Percentiles rank a stretch among this genome's conserved stretches.
These are phyloP conservation scores for Caracal caracal DNA, from an alignment of 2,113 vertebrate species.

Conservation along the genomic window DNA sequence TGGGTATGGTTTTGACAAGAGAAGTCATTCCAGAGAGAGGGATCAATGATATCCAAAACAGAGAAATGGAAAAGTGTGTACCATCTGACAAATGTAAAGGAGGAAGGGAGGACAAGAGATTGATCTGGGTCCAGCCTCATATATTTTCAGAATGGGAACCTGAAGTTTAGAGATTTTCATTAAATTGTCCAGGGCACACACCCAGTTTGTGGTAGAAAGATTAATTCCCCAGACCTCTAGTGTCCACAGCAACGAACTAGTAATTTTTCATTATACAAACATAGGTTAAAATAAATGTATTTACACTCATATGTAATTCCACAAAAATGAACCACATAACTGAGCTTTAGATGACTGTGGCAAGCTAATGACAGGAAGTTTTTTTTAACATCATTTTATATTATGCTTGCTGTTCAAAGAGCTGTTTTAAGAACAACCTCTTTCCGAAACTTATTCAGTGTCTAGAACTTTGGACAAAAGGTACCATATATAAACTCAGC, in stretches of 20 bases:
- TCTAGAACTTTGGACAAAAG: slow-evolving; percentile 28
- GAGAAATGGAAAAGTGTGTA: background rate
- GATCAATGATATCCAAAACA: background rate
- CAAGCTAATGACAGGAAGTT: slow-evolving; percentile 25
- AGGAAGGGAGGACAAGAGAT: background rate
- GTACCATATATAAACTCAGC: background rate
- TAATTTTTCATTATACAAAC: slow-evolving; percentile 38
- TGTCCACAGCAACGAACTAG: background rate
- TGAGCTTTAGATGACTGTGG: slow-evolving; percentile 19
- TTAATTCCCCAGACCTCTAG: background rate
- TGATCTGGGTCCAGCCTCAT: background rate
- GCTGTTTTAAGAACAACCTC: slow-evolving; percentile 42
- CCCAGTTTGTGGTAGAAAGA: background rate
- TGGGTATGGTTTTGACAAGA: background rate
- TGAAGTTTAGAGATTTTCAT: background rate
- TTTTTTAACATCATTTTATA: slow-evolving; percentile 46
- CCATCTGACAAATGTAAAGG: background rate
- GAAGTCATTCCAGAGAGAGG: background rate
- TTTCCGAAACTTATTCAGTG: slow-evolving; percentile 5
- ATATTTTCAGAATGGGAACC: background rate
- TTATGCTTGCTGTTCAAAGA: slow-evolving; percentile 33
- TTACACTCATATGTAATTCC: slow-evolving; percentile 8
- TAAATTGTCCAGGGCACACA: background rate
- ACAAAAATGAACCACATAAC: slow-evolving; percentile 63
- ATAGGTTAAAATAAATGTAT: slow-evolving; percentile 40